These are phyloP conservation scores for Calycopis cecrops DNA, from an alignment of 1,140 invertebrate genomes.

Conservation along the genomic window DNA sequence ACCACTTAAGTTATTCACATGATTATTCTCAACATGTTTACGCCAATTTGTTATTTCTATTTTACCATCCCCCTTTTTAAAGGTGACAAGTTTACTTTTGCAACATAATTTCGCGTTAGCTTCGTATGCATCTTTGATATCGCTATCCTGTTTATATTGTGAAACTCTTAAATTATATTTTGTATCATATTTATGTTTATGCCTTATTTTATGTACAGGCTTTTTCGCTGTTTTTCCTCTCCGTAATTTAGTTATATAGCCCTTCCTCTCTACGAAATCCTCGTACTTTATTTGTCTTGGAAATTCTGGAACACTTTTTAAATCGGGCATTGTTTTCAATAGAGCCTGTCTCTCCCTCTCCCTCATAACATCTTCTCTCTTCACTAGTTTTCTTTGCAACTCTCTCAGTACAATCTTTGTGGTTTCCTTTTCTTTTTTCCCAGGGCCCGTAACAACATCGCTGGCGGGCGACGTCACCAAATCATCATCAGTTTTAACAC, in stretches of 20 bases:
- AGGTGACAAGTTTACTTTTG: conserved; percentile 37
- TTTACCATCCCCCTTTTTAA: conserved; percentile 24
- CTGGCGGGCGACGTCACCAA: conserved; percentile 24
- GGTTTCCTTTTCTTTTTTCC: conserved; percentile 49
- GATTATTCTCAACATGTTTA: conserved; percentile 16
- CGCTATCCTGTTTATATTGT: conserved; percentile 36
- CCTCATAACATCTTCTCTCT: conserved; percentile 67
- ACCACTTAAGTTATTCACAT: conserved; percentile 23
- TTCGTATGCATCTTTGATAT: conserved; percentile 36
- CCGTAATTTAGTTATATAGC: conserved; percentile 44
- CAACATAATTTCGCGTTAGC: conserved; percentile 35
- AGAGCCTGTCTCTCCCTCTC: conserved; percentile 65
- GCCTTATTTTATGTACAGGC: conserved; percentile 7
- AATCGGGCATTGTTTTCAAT: conserved; percentile 65
- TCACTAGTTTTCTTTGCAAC: conserved; percentile 61
- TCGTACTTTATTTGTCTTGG: conserved; percentile 59
- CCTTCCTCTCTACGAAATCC: conserved; percentile 43
- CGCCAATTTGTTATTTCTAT: conserved; percentile 40
- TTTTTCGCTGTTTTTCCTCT: conserved; percentile 18
- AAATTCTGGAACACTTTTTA: conserved; percentile 61
- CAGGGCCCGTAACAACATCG: conserved; percentile 54
- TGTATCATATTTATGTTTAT: conserved; percentile 27
- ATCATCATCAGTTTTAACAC: conserved; percentile 63
- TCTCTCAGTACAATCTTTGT: conserved; percentile 55
- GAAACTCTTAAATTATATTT: conserved; percentile 31